Conservation (phyloP, 2,888 invertebrate genomes). For the Linnaemya vulpina region DNA sequence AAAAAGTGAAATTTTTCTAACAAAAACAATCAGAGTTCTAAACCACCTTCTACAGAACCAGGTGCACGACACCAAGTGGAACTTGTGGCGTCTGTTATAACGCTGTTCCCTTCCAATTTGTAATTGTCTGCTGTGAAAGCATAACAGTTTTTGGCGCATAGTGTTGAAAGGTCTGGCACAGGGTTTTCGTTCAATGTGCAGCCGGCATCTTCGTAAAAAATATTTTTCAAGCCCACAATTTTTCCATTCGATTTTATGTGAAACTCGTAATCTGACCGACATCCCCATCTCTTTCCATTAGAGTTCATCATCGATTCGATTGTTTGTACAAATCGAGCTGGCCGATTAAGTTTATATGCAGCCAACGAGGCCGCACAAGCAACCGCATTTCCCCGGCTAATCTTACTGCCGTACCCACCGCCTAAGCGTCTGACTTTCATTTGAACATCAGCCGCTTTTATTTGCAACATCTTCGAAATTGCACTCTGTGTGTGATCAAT, state of each 20-base stretch:
- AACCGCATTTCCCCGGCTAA: conserved; percentile 85
- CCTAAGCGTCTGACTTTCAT: conserved; percentile 88
- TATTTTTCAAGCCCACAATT: conserved; percentile 86
- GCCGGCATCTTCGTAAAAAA: conserved; percentile 84
- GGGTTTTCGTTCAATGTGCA: conserved; percentile 84
- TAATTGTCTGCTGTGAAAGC: conserved; percentile 85
- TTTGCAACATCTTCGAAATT: conserved; percentile 84
- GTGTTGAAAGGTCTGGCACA: conserved; percentile 74
- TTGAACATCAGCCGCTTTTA: conserved; percentile 87
- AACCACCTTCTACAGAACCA: conserved; percentile 84
- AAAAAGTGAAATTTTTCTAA: background rate
- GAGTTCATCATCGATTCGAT: conserved; percentile 88
- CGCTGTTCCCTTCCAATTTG: conserved; percentile 87
- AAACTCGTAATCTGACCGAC: conserved; percentile 86
- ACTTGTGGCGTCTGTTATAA: conserved; percentile 86
- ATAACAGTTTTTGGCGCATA: conserved; percentile 85
- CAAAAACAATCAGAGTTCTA: background rate
- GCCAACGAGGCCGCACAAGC: conserved; percentile 88
- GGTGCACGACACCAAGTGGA: conserved; percentile 88
- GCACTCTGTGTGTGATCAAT: conserved; percentile 85
- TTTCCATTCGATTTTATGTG: conserved; percentile 86
- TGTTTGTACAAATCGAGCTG: conserved; percentile 88
- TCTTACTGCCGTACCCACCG: conserved; percentile 91
- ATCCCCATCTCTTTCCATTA: conserved; percentile 86
- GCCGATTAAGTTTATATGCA: conserved; percentile 84